Base-by-base conservation (phyloP, 1,140 invertebrate genomes). In the Parapsyche elsis region DNA sequence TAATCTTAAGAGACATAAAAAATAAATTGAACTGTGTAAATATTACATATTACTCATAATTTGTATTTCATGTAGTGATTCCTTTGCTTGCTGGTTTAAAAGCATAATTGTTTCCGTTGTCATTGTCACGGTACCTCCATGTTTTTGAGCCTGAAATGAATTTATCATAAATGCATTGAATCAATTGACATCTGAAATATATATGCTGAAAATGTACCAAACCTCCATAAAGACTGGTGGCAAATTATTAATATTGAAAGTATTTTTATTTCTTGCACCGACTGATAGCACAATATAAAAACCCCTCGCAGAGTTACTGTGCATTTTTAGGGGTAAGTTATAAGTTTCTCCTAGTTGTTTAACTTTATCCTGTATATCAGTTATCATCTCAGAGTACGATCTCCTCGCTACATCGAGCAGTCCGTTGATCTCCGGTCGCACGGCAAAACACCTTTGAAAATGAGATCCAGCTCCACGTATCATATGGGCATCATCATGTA, bases 391-490 rank as follows among this genome's bases (percentile, higher is more conserved):
- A 21, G 92, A 93, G 86, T 96, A 96, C 0, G 92, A 83, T 26
- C 92, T 91, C 82, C 95, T 87, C n/a, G 94, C 91, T 19, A 96
- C 87, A 86, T 97, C 95, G 74, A 97, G 86, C 49, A 95, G 87
- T 0, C 92, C 92, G 84, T 93, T 94, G 26, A 95, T 89, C 21
- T 92, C 91, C 21, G 90, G 89, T 88, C 94, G 96, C 1, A 98
- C 93, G 38, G 95, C 95, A 88, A 96, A 96, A 85, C 94, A 95
- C 45, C 95, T 91, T 87, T 97, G 95, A 78, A 93, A 90, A 73
- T 90, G 91, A 0, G 94, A 94, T 86, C 92, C 92, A n/a, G 92
- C 89, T 24, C 91, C 92, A 84, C 90, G 91, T 24, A 91, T 91
- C 59, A 88, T 81, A 75, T 90, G 87, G 1, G 92, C 92, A 84